phyloP scores from a whole-genome alignment of 1,140 invertebrate genomes.

The Cherax destructor region DNA sequence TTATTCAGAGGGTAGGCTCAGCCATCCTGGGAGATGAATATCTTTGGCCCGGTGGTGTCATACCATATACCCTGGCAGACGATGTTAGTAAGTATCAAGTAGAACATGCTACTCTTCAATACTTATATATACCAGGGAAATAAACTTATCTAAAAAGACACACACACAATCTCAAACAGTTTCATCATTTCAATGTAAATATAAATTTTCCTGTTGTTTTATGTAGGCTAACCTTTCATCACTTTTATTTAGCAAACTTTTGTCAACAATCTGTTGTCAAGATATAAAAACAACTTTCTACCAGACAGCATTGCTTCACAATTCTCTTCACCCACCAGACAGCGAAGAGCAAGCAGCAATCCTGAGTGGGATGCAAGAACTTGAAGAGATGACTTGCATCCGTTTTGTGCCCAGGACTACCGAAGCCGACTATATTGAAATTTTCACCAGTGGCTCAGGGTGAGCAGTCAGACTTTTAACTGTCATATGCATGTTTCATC shows the following conservation, averaged over 20 bases:
- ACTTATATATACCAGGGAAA: no score
- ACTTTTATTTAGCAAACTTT: no score
- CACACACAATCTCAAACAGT: no score
- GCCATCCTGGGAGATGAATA: constrained; percentile 44
- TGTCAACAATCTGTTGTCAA: neutral
- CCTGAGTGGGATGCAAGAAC: neutral
- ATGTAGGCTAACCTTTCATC: no score
- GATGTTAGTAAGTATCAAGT: constrained; percentile 3
- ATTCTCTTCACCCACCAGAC: neutral
- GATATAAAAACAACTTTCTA: neutral
- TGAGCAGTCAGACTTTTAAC: neutral
- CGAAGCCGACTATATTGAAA: neutral
- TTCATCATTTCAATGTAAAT: no score
- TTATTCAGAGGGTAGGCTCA: constrained; percentile 18
- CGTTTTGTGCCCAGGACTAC: neutral
- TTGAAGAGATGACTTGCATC: neutral
- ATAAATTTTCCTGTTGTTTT: no score
- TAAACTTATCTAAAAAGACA: no score
- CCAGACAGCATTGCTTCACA: no score
- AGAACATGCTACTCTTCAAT: no score
- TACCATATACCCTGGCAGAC: constrained; percentile 18
- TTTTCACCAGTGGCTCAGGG: neutral
- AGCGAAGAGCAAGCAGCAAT: neutral
- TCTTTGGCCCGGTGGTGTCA: constrained; percentile 14
- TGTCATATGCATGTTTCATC: no score